Percentiles rank a stretch among this genome's conserved stretches.
Evolutionary conservation across 2,113 vertebrate species (phyloP).

Genomic region (Fulica atra): DNA sequence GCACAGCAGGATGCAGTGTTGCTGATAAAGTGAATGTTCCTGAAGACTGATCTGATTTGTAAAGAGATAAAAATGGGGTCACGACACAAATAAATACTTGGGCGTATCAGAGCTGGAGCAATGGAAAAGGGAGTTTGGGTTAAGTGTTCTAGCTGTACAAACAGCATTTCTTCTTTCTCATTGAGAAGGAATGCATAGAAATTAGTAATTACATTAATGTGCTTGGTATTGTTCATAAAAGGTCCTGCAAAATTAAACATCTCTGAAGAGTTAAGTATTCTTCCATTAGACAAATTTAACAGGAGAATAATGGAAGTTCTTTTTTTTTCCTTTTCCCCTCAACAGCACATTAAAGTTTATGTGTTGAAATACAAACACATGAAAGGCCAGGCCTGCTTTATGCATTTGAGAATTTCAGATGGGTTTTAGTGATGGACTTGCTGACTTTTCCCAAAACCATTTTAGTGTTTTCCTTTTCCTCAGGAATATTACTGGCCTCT

Average conservation of each 20-base stretch:
- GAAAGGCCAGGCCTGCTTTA: neutral
- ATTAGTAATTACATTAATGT: neutral
- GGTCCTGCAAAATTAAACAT: neutral
- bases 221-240: neutral
- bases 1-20: neutral
- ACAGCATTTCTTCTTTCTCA: neutral
- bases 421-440: neutral
- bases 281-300: neutral
- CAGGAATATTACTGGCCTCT: neutral
- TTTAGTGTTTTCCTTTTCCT: neutral
- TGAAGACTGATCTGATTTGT: neutral
- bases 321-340: neutral
- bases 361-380: neutral
- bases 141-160: neutral
- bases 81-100: neutral
- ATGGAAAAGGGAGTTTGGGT: neutral
- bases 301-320: neutral
- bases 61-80: neutral
- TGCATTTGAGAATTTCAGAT: neutral
- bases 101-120: neutral
- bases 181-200: neutral
- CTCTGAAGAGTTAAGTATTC: neutral
- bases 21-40: neutral
- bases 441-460: neutral
- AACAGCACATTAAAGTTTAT: neutral